A percentile compares a stretch with the other conserved stretches of the same genome.
phyloP scores from a whole-genome alignment of 2,888 invertebrate species.

The Carpatolechia fugitivella region DNA sequence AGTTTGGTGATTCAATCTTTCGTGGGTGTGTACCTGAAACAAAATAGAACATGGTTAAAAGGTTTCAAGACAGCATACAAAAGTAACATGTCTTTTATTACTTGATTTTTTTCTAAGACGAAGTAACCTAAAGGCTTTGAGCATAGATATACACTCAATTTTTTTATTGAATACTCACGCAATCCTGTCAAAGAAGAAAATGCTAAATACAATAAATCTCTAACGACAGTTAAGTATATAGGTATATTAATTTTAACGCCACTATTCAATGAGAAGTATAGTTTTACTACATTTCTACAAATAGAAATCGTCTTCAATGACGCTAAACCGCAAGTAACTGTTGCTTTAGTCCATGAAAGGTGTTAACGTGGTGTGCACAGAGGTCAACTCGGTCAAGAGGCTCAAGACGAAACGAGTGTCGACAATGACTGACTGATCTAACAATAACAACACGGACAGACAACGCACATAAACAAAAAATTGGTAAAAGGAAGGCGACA shows the following conservation, averaged over 20 bases:
- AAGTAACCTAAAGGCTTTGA: too few relatives aligned
- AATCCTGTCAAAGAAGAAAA: too few relatives aligned
- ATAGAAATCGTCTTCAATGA: not conserved
- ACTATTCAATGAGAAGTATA: too few relatives aligned
- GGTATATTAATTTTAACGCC: too few relatives aligned
- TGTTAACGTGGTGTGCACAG: not conserved
- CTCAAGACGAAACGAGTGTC: not conserved
- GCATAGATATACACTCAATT: too few relatives aligned
- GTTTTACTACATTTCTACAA: not conserved
- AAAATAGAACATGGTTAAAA: slow-evolving; percentile 20
- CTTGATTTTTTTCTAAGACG: not conserved
- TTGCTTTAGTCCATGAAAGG: not conserved
- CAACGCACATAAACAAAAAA: not conserved
- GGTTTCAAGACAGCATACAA: not conserved
- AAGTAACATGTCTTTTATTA: too few relatives aligned
- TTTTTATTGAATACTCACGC: too few relatives aligned
- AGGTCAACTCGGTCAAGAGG: slow-evolving; percentile 1
- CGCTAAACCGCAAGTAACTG: not conserved
- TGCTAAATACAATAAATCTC: too few relatives aligned
- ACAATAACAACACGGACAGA: not conserved
- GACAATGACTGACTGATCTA: not conserved
- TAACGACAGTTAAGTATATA: too few relatives aligned
- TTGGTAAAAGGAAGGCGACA: too few relatives aligned
- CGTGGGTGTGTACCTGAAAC: slow-evolving; percentile 34
- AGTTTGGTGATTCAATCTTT: slow-evolving; percentile 19